These are phyloP conservation scores for Anser brachyrhynchus DNA, from an alignment of 2,113 vertebrate genomes.

Conservation along the genomic window DNA sequence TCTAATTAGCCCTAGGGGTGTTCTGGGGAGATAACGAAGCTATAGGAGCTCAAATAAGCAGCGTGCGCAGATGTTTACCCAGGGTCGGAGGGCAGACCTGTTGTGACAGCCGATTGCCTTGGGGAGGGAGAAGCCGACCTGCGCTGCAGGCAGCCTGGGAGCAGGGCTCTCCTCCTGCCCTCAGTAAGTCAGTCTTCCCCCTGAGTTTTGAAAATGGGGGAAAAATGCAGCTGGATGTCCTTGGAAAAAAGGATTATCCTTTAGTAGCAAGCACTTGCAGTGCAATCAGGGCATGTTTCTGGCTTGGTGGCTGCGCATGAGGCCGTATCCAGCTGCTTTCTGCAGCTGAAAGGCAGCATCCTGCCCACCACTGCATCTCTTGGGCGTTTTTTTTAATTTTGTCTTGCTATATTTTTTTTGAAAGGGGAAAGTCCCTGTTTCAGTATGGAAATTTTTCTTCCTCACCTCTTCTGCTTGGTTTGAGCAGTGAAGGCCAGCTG, in stretches of 20 bases:
- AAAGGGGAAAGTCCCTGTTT: not conserved
- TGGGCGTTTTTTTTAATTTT: not conserved
- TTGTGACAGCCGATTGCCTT: conserved; percentile 72
- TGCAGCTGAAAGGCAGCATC: not conserved
- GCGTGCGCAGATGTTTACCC: conserved; percentile 72
- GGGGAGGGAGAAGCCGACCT: not conserved
- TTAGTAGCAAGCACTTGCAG: not conserved
- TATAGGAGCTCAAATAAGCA: conserved; percentile 67
- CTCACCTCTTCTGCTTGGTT: not conserved
- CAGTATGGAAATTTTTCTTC: not conserved
- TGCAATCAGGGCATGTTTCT: rapidly evolving
- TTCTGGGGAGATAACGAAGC: conserved; percentile 61
- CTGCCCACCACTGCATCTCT: not conserved
- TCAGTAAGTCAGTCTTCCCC: not conserved
- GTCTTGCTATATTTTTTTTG: not conserved
- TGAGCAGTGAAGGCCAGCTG: not conserved
- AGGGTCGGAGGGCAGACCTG: conserved; percentile 78
- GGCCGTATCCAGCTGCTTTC: not conserved
- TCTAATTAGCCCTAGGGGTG: conserved; percentile 76
- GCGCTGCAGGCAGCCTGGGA: not conserved
- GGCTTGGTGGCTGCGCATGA: not conserved
- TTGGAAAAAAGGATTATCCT: not conserved
- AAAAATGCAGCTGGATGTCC: not conserved
- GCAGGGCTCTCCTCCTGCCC: not conserved
- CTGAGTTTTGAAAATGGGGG: not conserved